Base-by-base conservation (phyloP, 2,888 invertebrate species). In the Onthophagus sagittarius region DNA sequence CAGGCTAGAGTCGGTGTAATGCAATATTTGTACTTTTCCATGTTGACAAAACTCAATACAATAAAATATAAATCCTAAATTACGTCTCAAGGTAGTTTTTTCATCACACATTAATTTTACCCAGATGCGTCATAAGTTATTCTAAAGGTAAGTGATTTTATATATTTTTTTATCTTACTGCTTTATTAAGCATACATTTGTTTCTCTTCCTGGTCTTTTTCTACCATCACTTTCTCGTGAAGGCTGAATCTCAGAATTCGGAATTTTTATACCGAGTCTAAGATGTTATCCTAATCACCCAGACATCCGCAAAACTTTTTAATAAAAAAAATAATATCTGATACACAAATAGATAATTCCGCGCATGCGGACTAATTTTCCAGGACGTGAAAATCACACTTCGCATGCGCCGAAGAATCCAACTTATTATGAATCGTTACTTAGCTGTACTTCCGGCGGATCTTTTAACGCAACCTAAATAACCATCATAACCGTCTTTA, bases 11-110 rank as follows among this genome's bases (percentile, higher is more conserved):
- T 85, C 84, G 84, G 85, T 88, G 87, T 88, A 87, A 86, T 87
- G 87, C 88, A 88, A 88, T 88, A 88, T 88, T 88, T 88, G 88
- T 88, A 88, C 88, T 88, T 88, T 88, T 88, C 87, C 88, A 88
- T 88, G 88, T 88, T 87, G 87, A 88, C 85, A 86, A 83, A 85
- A 87, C 87, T 87, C 87, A 85, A 87, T 86, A 87, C 85, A 87
- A 87, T 87, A 87, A 87, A 87, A 84, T 86, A 86, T 87, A 85
- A 85, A 86, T 85, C 79, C 75, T 77, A 75, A 77, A 75, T 71
- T 73, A 73, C 72, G 67, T 67, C 70, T 70, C 69, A 75, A 65
- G 15, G 14, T 72, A 72, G 63, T 67, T 67, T 67, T 67, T 67
- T 67, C 39, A 53, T 53, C 39, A 53, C 39, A 53, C 39, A 11